Percentiles rank a stretch among this genome's conserved stretches.
Evolutionary conservation across 2,888 invertebrate species (phyloP).

Genomic region (Endomychus coccineus): DNA sequence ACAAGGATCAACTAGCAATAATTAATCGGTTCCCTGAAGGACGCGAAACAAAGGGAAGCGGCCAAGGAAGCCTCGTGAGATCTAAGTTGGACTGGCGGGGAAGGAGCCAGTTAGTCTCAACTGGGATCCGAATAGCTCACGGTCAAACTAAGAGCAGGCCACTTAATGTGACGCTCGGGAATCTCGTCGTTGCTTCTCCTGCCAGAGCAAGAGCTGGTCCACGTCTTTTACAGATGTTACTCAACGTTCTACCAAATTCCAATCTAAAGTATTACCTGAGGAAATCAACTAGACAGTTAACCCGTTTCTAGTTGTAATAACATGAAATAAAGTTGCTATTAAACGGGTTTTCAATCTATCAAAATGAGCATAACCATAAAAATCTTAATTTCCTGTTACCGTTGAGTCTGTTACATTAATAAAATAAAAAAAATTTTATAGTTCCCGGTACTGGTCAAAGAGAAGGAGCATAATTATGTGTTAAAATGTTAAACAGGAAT

Average conservation of each 20-base stretch:
- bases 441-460: no score
- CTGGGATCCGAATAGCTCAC: constrained; percentile 43
- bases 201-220: constrained; percentile 5
- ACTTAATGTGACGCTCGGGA: constrained; percentile 47
- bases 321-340: no score
- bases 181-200: constrained; percentile 35
- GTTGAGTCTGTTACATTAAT: no score
- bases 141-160: constrained; percentile 46
- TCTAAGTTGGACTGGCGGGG: constrained; percentile 33
- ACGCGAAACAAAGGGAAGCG: constrained; percentile 40
- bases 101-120: constrained; percentile 30
- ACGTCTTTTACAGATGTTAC: constrained; percentile 15
- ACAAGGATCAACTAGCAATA: constrained; percentile 40
- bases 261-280: constrained; percentile 16
- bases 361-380: no score
- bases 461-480: no score
- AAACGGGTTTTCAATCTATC: no score
- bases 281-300: constrained; percentile 14
- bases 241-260: constrained; percentile 15
- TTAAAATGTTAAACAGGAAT: no score
- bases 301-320: constrained; percentile 12
- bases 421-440: no score
- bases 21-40: constrained; percentile 44
- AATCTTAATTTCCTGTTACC: no score
- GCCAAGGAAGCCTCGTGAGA: constrained; percentile 41